Evolutionary conservation across 2,888 invertebrate species (phyloP), one percentile per base, ranked within the genome.

Genomic region (Rotaria magnacalcarata): DNA sequence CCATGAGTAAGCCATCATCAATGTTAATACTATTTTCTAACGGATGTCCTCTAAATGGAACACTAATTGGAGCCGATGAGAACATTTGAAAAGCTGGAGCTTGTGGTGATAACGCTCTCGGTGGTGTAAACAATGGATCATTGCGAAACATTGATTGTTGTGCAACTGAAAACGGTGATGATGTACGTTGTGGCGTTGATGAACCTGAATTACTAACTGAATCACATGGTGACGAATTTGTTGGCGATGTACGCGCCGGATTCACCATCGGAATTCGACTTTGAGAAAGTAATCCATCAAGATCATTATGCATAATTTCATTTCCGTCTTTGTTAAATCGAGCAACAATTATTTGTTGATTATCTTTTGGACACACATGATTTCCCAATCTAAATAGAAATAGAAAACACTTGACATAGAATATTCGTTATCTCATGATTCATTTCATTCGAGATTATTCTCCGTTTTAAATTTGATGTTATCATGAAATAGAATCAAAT

Each of bases 141-240:
- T 80, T 80, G 24, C 41, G 24, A 80, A 21, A 80, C 75, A 80
- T 80, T 1, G 75, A 47, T 24, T 41, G 75, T 34, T 67, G 67
- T 16, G n/a, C 3, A 10, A 24, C 10, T 24, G 43, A 21, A 47
- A 24, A 80, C 7, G 75, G 75, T 24, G 75, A 80, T 24, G 47
- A 47, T 47, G 75, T 80, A 80, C 75, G 75, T 80, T 80, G 75
- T 80, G 75, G 75, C 24, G 75, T 80, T 43, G 75, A 80, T 47
- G 75, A 21, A n/a, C 75, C 75, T 0, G 75, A 80, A 80, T 41
- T 41, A 47, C 10, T 47, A 10, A 47, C 47, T 47, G 75, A 80
- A 47, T 43, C 41, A 21, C 43, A 80, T 47, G 75, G n/a, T 24
- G 75, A 80, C 3, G 21, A 21, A 47, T 43, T 47, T 11, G 47